Percentiles rank a stretch among this genome's conserved stretches.
Evolutionary conservation across 2,113 vertebrate genomes (phyloP).

Genomic region (Menidia beryllina): DNA sequence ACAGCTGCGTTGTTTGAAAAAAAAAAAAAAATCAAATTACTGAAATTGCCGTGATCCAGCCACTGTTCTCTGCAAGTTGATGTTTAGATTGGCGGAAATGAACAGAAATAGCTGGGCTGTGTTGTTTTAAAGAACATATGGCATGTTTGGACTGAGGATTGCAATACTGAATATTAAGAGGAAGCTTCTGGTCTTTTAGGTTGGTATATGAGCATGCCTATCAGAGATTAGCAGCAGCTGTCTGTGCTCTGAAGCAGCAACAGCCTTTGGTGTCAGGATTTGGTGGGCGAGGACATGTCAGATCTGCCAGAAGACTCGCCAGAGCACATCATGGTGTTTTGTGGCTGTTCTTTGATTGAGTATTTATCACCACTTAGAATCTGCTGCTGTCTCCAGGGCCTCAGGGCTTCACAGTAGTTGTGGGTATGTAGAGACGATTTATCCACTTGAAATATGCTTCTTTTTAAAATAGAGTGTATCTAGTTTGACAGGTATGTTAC

Average conservation of each 20-base stretch:
- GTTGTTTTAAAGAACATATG: slow-evolving; percentile 45
- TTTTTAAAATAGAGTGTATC: no score
- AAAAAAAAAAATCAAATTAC: no score
- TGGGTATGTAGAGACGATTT: slow-evolving; percentile 22
- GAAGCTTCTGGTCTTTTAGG: slow-evolving; percentile 27
- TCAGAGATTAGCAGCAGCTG: slow-evolving; percentile 41
- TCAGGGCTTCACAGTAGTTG: slow-evolving; percentile 53
- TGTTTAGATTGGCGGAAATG: slow-evolving; percentile 50
- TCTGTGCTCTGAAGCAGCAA: slow-evolving; percentile 37
- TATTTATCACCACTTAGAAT: slow-evolving; percentile 57
- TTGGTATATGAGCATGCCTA: slow-evolving; percentile 29
- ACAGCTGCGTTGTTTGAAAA: slow-evolving; percentile 18
- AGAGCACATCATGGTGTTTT: slow-evolving; percentile 49
- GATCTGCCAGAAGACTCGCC: slow-evolving; percentile 52
- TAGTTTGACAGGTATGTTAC: slow-evolving; percentile 42
- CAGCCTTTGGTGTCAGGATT: slow-evolving; percentile 35
- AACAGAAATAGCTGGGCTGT: slow-evolving; percentile 61
- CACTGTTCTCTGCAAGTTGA: slow-evolving; percentile 33
- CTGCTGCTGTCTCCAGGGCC: slow-evolving; percentile 65
- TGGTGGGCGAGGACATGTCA: slow-evolving; percentile 37
- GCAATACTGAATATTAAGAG: slow-evolving; percentile 32
- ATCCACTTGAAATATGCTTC: slow-evolving; percentile 26
- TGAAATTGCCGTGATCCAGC: slow-evolving; percentile 49
- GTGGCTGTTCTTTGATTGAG: slow-evolving; percentile 60
- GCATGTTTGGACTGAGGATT: slow-evolving; percentile 51